These are phyloP conservation scores for Petrophora chlorosata DNA, from an alignment of 2,888 invertebrate genomes.

Conservation along the genomic window DNA sequence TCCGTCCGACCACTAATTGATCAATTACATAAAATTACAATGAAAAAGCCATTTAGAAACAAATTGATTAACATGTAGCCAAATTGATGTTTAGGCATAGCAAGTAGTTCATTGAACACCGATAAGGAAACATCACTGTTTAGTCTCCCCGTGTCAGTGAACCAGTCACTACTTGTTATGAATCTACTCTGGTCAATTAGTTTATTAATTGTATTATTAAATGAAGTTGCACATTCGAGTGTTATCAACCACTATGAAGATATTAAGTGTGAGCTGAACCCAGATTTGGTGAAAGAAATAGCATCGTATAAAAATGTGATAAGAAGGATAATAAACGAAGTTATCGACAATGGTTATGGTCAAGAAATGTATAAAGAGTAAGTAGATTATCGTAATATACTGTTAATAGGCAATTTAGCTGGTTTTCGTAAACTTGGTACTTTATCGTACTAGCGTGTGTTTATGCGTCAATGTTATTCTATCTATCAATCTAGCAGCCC, in stretches of 20 bases:
- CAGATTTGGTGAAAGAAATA: slow-evolving; percentile 75
- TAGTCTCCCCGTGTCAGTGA: slow-evolving; percentile 12
- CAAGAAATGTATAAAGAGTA: slow-evolving; percentile 37
- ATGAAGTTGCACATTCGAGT: slow-evolving; percentile 33
- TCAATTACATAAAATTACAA: too few species aligned
- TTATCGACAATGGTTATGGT: slow-evolving; percentile 64
- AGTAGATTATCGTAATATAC: too few species aligned
- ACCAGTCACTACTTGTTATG: slow-evolving; percentile 12
- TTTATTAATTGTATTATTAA: slow-evolving; percentile 15
- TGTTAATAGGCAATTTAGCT: too few species aligned
- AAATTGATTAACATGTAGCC: too few species aligned
- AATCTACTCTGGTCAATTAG: too few species aligned
- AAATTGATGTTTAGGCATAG: too few species aligned
- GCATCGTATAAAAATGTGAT: slow-evolving; percentile 76
- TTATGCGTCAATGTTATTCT: too few species aligned
- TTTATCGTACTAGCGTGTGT: too few species aligned
- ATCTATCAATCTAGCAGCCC: too few species aligned
- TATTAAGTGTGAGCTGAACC: slow-evolving; percentile 42
- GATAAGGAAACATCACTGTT: slow-evolving; percentile 14
- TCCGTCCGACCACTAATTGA: too few species aligned
- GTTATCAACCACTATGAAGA: slow-evolving; percentile 41
- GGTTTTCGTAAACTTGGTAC: too few species aligned
- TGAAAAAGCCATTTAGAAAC: too few species aligned
- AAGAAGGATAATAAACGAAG: slow-evolving; percentile 70
- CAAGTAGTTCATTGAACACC: slow-evolving; percentile 6